These are phyloP conservation scores for Notodonta dromedarius DNA, from an alignment of 2,888 invertebrate genomes.

Conservation along the genomic window DNA sequence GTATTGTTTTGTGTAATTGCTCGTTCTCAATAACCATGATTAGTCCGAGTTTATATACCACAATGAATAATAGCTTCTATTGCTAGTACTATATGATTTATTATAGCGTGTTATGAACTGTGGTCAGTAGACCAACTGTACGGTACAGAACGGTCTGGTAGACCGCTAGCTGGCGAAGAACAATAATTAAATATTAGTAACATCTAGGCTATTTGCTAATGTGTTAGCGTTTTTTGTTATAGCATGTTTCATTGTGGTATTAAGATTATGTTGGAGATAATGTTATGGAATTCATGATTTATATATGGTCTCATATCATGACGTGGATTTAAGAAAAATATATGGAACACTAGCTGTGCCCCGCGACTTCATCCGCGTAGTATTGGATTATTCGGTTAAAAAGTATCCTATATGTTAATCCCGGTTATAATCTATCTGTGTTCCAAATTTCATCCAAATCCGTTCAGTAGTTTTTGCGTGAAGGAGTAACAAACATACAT, in stretches of 20 bases:
- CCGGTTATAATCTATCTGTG: too few relatives aligned
- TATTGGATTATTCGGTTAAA: too few relatives aligned
- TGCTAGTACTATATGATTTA: constrained; percentile 5
- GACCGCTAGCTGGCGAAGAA: constrained; percentile 55
- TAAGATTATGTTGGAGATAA: too few relatives aligned
- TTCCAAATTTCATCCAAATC: too few relatives aligned
- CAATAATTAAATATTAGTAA: constrained; percentile 45
- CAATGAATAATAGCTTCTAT: constrained; percentile 23
- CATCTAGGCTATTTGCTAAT: constrained; percentile 43
- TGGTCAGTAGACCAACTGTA: constrained; percentile 60
- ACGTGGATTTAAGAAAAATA: too few relatives aligned
- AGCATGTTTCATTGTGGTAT: neutral
- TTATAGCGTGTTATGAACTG: constrained; percentile 14
- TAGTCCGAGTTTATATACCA: constrained; percentile 8
- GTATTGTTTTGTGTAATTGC: constrained; percentile 51
- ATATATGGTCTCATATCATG: too few relatives aligned
- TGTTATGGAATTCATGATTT: too few relatives aligned
- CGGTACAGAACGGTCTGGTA: constrained; percentile 55
- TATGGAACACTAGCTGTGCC: too few relatives aligned
- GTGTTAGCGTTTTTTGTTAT: neutral
- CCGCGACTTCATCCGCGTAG: too few relatives aligned
- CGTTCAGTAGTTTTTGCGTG: too few relatives aligned
- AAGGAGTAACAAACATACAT: too few relatives aligned
- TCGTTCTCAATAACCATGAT: constrained; percentile 26
- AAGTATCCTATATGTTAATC: too few relatives aligned